phyloP scores from a whole-genome alignment of 64 coral and sea anemone species.

The Porites lutea region DNA sequence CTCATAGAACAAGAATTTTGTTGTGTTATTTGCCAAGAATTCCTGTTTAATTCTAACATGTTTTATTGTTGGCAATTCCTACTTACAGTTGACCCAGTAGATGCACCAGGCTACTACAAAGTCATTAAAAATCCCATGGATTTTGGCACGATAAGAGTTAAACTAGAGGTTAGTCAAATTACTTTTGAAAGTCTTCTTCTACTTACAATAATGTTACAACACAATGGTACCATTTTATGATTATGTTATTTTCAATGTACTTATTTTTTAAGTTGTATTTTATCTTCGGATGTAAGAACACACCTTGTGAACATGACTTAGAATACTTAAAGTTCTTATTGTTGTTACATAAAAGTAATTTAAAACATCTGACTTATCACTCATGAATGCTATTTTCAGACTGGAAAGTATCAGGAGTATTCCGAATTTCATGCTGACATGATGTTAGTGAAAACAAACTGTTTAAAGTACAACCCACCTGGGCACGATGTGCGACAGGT shows the following conservation, averaged over 20 bases:
- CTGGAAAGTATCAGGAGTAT: constrained; percentile 79
- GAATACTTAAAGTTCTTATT: too few relatives aligned
- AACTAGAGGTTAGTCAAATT: constrained; percentile 77
- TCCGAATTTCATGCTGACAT: constrained; percentile 89
- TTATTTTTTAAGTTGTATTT: too few relatives aligned
- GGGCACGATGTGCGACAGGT: constrained; percentile 93
- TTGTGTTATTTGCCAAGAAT: too few relatives aligned
- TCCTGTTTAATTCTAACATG: background rate
- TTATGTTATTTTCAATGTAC: too few relatives aligned
- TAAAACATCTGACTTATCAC: background rate
- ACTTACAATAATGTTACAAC: background rate
- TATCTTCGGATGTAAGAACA: too few relatives aligned
- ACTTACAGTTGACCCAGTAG: constrained; percentile 80
- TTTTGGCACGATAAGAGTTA: constrained; percentile 86
- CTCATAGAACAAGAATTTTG: too few relatives aligned
- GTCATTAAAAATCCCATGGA: constrained; percentile 97
- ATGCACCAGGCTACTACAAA: constrained; percentile 96
- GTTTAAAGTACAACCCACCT: constrained; percentile 95
- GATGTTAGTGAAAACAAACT: constrained; percentile 92
- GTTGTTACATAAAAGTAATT: too few relatives aligned
- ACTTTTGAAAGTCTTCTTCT: background rate
- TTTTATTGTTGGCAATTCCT: background rate
- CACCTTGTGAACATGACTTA: too few relatives aligned
- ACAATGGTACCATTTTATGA: background rate
- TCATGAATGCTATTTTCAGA: constrained; percentile 35